Evolutionary conservation across 2,888 invertebrate genomes (phyloP), one percentile per base, ranked within the genome.

Genomic region (Peribatodes rhomboidaria): DNA sequence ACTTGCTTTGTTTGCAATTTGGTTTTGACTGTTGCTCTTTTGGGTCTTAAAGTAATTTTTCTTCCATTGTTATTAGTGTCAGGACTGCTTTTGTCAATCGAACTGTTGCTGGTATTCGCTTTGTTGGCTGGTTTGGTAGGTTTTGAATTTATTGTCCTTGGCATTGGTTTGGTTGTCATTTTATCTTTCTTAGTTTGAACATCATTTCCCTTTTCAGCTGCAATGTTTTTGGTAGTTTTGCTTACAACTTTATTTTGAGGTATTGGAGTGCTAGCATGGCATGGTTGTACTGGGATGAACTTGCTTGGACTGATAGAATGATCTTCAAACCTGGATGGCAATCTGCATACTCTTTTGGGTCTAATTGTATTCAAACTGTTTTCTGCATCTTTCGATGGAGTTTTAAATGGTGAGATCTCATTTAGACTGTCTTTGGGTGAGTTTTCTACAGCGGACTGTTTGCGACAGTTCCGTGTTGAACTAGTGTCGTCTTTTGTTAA

Each of bases 261-360:
- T 58, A 85, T 79, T 14, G 91, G 91, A 22, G 91, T 92, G 68
- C 90, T 91, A 1, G 90, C 84, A 80, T 86, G 79, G 39, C 81
- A 76, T 65, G 89, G 89, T 49, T 85, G 80, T n/a, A 88, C 78
- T 13, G 85, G 83, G 61, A 85, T 75, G 67, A 79, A 85, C 58
- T 89, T 89, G 57, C 71, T 81, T 20, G 91, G 91, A 65, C 91
- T 92, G 13, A 88, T 69, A 8, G 83, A 85, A 71, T 90, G 85
- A 16, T 90, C 86, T 41, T 87, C 84, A 77, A 89, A 89, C 44
- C 82, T 85, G 2, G 87, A 87, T 58, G 92, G 92, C 31, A 92
- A 71, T 11, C 85, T 77, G 60, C 85, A 84, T 37, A 87, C 80
- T 66, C 92, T 86, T 69, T 83, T 89, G 1, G 90, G 90, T 7